phyloP scores from a whole-genome alignment of 2,113 vertebrate species.

The Mellivora capensis region DNA sequence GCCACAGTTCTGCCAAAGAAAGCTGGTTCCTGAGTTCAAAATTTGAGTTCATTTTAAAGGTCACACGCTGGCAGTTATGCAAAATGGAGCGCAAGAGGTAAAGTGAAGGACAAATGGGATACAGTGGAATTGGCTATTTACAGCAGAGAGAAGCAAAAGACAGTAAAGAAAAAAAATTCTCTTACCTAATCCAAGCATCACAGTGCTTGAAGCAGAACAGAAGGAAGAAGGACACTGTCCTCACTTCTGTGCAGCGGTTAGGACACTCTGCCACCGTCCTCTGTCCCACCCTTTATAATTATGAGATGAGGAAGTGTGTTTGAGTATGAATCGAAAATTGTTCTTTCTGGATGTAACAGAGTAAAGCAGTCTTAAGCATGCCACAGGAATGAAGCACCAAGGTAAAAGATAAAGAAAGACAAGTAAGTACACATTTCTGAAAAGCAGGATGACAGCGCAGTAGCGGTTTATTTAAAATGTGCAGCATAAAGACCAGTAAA shows the following conservation, averaged over 20 bases:
- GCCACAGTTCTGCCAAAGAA: neutral
- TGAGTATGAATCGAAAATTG: neutral
- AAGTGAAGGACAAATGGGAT: neutral
- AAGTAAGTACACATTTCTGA: neutral
- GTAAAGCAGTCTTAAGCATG: neutral
- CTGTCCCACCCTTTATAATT: neutral
- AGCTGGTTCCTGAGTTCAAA: neutral
- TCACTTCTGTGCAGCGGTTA: neutral
- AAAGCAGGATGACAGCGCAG: neutral
- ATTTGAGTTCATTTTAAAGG: neutral
- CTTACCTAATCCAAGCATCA: neutral
- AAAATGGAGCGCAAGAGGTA: neutral
- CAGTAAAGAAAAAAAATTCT: neutral
- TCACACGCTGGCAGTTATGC: neutral
- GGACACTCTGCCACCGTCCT: neutral
- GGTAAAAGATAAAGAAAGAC: neutral
- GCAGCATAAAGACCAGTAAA: neutral
- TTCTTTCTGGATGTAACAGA: neutral
- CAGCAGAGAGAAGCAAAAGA: neutral
- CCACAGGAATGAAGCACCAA: neutral
- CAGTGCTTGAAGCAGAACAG: neutral
- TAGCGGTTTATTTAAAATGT: neutral
- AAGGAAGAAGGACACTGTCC: neutral
- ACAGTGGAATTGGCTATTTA: neutral
- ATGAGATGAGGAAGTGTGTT: neutral